A percentile compares a stretch with the other conserved stretches of the same genome.
These are phyloP conservation scores for Amphimallon solstitiale DNA, from an alignment of 2,888 invertebrate species.

Conservation along the genomic window DNA sequence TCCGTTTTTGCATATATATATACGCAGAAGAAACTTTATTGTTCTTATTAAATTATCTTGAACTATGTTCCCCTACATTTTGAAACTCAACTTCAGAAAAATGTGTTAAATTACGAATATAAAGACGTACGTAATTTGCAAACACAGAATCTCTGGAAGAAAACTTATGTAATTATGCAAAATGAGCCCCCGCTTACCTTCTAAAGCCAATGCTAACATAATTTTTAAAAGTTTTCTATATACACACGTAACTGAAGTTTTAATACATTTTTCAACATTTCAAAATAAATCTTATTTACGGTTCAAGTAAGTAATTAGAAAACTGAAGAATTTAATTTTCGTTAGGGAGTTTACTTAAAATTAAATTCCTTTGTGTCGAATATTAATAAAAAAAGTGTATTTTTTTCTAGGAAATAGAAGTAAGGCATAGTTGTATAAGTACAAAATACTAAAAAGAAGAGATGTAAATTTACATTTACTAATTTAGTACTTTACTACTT, in stretches of 20 bases:
- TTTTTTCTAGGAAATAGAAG: too few species aligned
- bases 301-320: too few species aligned
- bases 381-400: too few species aligned
- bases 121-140: constrained; percentile 21
- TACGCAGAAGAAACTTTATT: constrained; percentile 7
- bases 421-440: too few species aligned
- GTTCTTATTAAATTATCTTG: constrained; percentile 25
- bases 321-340: too few species aligned
- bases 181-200: constrained; percentile 5
- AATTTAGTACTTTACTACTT: too few species aligned
- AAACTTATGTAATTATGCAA: constrained; percentile 27
- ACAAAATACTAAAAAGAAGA: too few species aligned
- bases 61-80: constrained; percentile 7
- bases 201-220: not conserved
- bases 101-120: constrained; percentile 17
- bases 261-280: not conserved
- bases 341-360: too few species aligned
- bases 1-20: constrained; percentile 2
- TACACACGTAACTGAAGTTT: constrained; percentile 1
- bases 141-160: not conserved
- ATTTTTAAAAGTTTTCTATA: constrained; percentile 20
- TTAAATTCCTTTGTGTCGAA: too few species aligned
- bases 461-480: too few species aligned
- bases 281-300: too few species aligned
- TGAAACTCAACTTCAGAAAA: constrained; percentile 7